Percentiles rank a stretch among this genome's conserved stretches.
These are phyloP conservation scores for Strix aluco DNA, from an alignment of 2,113 vertebrate genomes.

Conservation along the genomic window DNA sequence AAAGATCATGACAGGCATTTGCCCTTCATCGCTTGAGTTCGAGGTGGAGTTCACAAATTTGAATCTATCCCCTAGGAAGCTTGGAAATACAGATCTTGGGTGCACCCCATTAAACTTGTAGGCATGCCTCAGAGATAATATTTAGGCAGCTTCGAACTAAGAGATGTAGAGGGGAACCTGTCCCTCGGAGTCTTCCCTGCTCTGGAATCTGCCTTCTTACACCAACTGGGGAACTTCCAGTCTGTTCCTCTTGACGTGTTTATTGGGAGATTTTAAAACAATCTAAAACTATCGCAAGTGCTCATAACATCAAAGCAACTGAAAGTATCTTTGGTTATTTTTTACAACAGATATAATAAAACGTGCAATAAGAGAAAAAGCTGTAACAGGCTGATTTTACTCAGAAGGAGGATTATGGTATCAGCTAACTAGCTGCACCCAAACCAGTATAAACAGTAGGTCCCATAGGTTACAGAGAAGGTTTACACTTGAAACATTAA, in stretches of 20 bases:
- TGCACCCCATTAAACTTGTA: not conserved
- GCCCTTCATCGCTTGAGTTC: slow-evolving; percentile 80
- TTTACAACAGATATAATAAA: not conserved
- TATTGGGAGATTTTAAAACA: slow-evolving; percentile 2
- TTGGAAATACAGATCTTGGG: not conserved
- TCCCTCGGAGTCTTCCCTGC: not conserved
- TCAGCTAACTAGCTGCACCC: not conserved
- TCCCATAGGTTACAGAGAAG: not conserved
- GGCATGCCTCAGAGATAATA: not conserved
- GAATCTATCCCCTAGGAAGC: slow-evolving; percentile 80
- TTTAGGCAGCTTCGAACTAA: slow-evolving; percentile 11
- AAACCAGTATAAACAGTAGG: not conserved
- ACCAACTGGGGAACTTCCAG: not conserved
- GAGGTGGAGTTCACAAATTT: slow-evolving; percentile 86
- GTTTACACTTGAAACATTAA: not conserved
- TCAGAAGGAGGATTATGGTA: not conserved
- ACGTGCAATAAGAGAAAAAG: slow-evolving; percentile 46
- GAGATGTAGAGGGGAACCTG: not conserved
- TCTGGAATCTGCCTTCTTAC: slow-evolving; percentile 24
- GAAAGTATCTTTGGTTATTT: not conserved
- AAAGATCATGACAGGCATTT: slow-evolving; percentile 87
- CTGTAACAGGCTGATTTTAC: not conserved
- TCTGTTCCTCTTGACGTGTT: not conserved
- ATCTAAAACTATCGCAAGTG: not conserved
- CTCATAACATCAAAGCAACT: not conserved